These are phyloP conservation scores for Arbacia lixula DNA, from an alignment of 53 echinoderm and acorn worm species.

Conservation along the genomic window DNA sequence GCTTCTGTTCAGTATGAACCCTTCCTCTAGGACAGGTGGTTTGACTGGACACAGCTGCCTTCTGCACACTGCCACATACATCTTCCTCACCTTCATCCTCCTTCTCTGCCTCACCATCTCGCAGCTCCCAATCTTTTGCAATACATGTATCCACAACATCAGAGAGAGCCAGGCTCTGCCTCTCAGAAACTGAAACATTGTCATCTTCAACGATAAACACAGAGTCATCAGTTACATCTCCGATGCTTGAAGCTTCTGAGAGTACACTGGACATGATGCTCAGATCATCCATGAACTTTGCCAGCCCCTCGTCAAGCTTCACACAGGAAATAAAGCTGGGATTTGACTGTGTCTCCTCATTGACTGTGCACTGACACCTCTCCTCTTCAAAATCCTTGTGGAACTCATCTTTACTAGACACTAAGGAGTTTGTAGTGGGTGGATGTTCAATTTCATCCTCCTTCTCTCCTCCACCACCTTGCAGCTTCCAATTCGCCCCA, in stretches of 20 bases:
- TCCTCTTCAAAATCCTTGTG: too few relatives aligned
- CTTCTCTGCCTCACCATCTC: background rate
- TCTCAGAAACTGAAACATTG: background rate
- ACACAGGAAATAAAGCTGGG: background rate
- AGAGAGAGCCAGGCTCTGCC: background rate
- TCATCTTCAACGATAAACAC: constrained; percentile 31
- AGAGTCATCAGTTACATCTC: background rate
- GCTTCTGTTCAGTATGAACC: too few relatives aligned
- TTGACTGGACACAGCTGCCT: background rate
- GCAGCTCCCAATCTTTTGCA: background rate
- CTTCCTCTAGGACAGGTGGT: background rate
- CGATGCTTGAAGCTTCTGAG: background rate
- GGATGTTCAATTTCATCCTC: background rate
- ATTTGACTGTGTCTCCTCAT: too few relatives aligned
- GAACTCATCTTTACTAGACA: too few relatives aligned
- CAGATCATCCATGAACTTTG: constrained; percentile 16
- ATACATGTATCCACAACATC: too few relatives aligned
- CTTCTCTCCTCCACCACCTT: background rate
- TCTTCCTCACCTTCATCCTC: background rate
- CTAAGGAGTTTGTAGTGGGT: too few relatives aligned
- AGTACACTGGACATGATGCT: background rate
- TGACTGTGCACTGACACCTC: too few relatives aligned
- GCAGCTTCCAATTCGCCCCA: too few relatives aligned
- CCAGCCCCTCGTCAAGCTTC: constrained; percentile 19
- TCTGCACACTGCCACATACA: background rate